Percentiles rank a stretch among this genome's conserved stretches.
phyloP scores from a whole-genome alignment of 2,888 invertebrate species.

The Plemyria rubiginata region DNA sequence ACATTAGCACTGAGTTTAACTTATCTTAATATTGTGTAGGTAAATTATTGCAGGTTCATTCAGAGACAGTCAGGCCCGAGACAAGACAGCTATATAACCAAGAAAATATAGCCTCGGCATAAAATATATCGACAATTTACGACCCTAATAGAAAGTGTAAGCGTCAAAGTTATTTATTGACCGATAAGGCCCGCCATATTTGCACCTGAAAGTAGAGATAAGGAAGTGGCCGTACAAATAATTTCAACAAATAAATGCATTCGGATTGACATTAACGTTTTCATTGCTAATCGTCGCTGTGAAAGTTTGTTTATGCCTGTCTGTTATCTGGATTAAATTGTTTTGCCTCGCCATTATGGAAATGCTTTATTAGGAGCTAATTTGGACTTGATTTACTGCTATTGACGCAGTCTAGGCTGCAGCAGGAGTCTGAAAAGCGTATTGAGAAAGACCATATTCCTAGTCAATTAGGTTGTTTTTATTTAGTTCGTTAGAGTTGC shows the following conservation, averaged over 20 bases:
- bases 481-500: too few relatives aligned
- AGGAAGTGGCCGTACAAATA: constrained; percentile 51
- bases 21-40: constrained; percentile 22
- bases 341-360: constrained; percentile 26
- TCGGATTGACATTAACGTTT: constrained; percentile 49
- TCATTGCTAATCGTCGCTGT: constrained; percentile 44
- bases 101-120: constrained; percentile 36
- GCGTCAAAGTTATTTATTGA: constrained; percentile 51
- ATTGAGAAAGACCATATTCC: neutral
- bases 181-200: constrained; percentile 52
- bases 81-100: constrained; percentile 29
- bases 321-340: constrained; percentile 29
- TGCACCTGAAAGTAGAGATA: constrained; percentile 49
- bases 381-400: constrained; percentile 16
- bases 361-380: constrained; percentile 15
- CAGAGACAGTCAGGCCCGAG: constrained; percentile 25
- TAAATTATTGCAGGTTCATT: constrained; percentile 20
- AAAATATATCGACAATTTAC: constrained; percentile 45
- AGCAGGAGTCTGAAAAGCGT: neutral
- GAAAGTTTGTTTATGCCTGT: constrained; percentile 50
- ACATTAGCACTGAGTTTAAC: constrained; percentile 16
- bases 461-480: too few relatives aligned
- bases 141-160: constrained; percentile 52
- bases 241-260: constrained; percentile 46
- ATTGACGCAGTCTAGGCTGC: neutral